Conservation (phyloP, 2,113 vertebrate species). For the Prionailurus bengalensis region DNA sequence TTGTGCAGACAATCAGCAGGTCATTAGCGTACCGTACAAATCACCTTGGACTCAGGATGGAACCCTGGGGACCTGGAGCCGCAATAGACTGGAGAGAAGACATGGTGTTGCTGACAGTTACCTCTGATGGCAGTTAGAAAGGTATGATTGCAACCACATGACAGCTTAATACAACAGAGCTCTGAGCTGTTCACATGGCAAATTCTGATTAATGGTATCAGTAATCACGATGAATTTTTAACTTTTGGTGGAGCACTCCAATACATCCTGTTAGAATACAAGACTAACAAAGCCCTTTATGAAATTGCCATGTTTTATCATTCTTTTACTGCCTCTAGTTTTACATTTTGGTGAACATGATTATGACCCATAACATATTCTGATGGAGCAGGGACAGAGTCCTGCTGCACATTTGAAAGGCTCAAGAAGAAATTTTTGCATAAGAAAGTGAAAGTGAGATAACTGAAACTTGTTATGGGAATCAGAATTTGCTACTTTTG, state of each 20-base stretch:
- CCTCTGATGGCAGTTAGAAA: constrained; percentile 86
- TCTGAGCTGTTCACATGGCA: constrained; percentile 71
- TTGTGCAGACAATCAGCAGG: constrained; percentile 83
- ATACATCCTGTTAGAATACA: background rate
- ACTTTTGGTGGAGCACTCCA: constrained; percentile 38
- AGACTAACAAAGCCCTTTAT: constrained; percentile 9
- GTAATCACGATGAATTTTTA: constrained; percentile 72
- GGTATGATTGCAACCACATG: constrained; percentile 83
- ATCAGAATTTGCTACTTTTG: constrained; percentile 27
- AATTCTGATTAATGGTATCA: constrained; percentile 81
- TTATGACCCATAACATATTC: constrained; percentile 25
- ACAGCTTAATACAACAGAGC: constrained; percentile 80
- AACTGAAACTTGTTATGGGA: background rate
- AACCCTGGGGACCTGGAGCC: constrained; percentile 81
- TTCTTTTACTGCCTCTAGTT: constrained; percentile 24
- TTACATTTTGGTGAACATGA: constrained; percentile 9
- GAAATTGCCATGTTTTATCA: background rate
- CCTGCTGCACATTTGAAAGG: constrained; percentile 9
- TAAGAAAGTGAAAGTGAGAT: constrained; percentile 30
- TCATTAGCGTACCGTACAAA: constrained; percentile 79
- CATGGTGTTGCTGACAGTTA: constrained; percentile 81
- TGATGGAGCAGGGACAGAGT: background rate
- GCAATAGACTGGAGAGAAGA: constrained; percentile 69
- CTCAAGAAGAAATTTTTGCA: constrained; percentile 36
- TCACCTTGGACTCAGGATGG: constrained; percentile 77